These are phyloP conservation scores for Sarcophaga peregrina DNA, from an alignment of 1,140 invertebrate species.

Conservation along the genomic window DNA sequence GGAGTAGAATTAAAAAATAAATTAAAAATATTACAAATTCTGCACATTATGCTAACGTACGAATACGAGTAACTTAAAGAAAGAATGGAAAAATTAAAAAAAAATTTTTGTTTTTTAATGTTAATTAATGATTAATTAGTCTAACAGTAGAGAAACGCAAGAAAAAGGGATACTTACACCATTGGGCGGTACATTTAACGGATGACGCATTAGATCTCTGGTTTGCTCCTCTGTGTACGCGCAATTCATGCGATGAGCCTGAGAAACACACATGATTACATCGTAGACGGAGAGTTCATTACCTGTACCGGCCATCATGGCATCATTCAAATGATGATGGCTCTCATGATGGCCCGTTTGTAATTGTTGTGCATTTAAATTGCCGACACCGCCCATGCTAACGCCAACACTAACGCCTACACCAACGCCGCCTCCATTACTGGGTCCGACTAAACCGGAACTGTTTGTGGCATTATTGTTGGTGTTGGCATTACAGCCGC, in stretches of 20 bases:
- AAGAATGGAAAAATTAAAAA: background rate
- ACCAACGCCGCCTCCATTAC: slow-evolving; percentile 50
- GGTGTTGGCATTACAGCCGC: slow-evolving; percentile 61
- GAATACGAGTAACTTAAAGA: background rate
- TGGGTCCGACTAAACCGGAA: slow-evolving; percentile 50
- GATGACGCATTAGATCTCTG: slow-evolving; percentile 73
- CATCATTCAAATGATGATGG: slow-evolving; percentile 45
- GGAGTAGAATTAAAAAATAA: background rate
- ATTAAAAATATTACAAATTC: background rate
- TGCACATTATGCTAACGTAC: background rate
- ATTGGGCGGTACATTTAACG: slow-evolving; percentile 66
- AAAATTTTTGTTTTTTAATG: background rate
- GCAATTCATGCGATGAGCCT: slow-evolving; percentile 91
- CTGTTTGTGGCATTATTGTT: slow-evolving; percentile 53
- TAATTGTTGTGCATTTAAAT: slow-evolving; percentile 33
- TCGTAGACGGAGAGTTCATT: slow-evolving; percentile 80
- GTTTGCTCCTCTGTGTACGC: slow-evolving; percentile 90
- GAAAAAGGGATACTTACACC: slow-evolving; percentile 56
- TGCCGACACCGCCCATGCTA: slow-evolving; percentile 27
- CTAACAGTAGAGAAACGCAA: background rate
- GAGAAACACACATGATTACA: slow-evolving; percentile 86
- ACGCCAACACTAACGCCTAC: slow-evolving; percentile 52
- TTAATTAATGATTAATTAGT: no score
- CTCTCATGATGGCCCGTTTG: slow-evolving; percentile 48
- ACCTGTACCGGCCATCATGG: slow-evolving; percentile 43